These are phyloP conservation scores for Macrophya alboannulata DNA, from an alignment of 2,888 invertebrate genomes.

Conservation along the genomic window DNA sequence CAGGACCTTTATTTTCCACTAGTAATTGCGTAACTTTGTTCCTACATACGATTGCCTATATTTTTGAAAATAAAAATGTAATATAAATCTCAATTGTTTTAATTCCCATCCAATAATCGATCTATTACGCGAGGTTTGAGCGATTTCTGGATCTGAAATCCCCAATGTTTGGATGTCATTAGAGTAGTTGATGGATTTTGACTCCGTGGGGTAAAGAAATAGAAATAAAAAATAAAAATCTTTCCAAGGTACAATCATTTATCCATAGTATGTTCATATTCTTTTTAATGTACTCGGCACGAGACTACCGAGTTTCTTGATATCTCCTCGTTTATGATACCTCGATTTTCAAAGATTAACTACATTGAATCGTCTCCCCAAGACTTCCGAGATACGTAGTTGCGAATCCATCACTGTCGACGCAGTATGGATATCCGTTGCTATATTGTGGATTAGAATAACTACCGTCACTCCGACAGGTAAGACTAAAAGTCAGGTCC, in stretches of 20 bases:
- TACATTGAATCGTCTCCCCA: slow-evolving; percentile 50
- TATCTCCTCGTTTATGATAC: neutral
- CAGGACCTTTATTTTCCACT: neutral
- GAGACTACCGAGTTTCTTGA: too few relatives aligned
- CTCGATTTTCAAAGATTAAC: neutral
- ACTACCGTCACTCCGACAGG: slow-evolving; percentile 83
- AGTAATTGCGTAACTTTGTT: neutral
- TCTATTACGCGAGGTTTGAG: neutral
- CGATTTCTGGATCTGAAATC: neutral
- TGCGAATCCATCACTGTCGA: slow-evolving; percentile 84
- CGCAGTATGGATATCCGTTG: slow-evolving; percentile 81
- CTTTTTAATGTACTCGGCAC: too few relatives aligned
- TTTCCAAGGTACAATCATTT: neutral
- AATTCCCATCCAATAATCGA: neutral
- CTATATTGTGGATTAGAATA: slow-evolving; percentile 82
- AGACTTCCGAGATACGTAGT: slow-evolving; percentile 68
- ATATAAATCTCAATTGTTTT: neutral
- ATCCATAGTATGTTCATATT: neutral
- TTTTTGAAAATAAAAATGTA: slow-evolving; percentile 28
- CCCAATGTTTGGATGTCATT: neutral
- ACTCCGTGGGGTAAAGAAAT: neutral
- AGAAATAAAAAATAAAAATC: neutral
- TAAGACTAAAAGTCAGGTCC: slow-evolving; percentile 80
- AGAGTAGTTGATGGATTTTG: neutral
- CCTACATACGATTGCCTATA: slow-evolving; percentile 9